These are phyloP conservation scores for Athalia circularis DNA, from an alignment of 2,888 invertebrate species.

Conservation along the genomic window DNA sequence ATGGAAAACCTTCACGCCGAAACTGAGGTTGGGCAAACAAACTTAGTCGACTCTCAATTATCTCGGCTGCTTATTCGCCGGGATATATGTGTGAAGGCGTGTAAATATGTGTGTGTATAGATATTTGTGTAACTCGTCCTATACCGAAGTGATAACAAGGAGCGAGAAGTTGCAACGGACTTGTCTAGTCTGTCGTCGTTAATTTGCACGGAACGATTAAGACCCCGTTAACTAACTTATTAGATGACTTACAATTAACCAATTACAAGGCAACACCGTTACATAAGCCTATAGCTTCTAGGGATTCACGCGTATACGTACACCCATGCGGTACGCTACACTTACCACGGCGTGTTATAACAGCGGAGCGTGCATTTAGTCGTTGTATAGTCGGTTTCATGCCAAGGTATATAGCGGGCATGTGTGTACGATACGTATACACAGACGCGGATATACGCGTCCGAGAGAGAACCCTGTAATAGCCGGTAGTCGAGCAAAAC, in stretches of 20 bases:
- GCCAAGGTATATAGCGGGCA: neutral
- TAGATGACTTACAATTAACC: conserved; percentile 44
- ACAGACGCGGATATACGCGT: conserved; percentile 6
- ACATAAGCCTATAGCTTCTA: conserved; percentile 14
- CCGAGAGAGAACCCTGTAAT: neutral
- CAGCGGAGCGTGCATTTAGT: neutral
- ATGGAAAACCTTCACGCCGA: neutral
- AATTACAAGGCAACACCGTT: conserved; percentile 36
- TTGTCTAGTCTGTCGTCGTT: conserved; percentile 25
- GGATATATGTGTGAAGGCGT: too few relatives aligned
- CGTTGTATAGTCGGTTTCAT: neutral
- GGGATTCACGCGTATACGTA: conserved; percentile 25
- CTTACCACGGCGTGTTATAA: neutral
- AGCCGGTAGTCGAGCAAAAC: conserved; percentile 24
- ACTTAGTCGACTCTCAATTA: neutral
- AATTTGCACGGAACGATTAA: conserved; percentile 33
- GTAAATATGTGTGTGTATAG: too few relatives aligned
- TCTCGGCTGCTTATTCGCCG: neutral
- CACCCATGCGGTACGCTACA: neutral
- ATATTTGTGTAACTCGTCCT: neutral
- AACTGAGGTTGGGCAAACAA: neutral
- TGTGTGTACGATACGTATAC: too few relatives aligned
- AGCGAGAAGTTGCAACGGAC: conserved; percentile 24
- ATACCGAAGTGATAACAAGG: conserved; percentile 11
- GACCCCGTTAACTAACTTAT: conserved; percentile 42